phyloP scores from a whole-genome alignment of 2,113 vertebrate genomes.

The Uropsilus gracilis region DNA sequence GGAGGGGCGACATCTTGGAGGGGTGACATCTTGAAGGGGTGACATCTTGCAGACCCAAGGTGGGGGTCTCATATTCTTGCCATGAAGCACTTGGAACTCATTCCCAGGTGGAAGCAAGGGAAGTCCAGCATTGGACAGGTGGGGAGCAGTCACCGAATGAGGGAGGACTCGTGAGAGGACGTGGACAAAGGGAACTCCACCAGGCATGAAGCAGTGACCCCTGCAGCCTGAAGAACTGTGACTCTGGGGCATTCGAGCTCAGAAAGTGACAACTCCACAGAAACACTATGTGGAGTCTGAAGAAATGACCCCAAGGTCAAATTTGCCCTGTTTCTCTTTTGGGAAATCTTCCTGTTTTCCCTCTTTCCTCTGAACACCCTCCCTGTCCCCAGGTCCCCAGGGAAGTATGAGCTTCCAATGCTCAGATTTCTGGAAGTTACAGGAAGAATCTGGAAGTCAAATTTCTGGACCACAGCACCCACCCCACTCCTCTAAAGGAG shows the following conservation, averaged over 20 bases:
- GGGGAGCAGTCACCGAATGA: accelerated
- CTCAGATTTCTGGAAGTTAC: neutral
- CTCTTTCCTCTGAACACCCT: neutral
- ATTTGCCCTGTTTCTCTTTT: neutral
- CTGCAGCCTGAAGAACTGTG: too few species aligned
- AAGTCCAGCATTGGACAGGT: neutral
- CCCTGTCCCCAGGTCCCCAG: neutral
- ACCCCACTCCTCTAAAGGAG: accelerated
- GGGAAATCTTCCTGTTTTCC: neutral
- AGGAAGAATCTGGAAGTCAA: accelerated
- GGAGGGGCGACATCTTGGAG: too few species aligned
- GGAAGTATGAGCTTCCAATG: neutral
- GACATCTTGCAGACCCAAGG: neutral
- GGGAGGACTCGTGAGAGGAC: accelerated
- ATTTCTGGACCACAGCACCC: accelerated
- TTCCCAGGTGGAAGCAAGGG: neutral
- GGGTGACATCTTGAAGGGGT: too few species aligned
- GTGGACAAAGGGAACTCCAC: too few species aligned
- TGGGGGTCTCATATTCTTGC: neutral
- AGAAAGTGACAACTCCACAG: neutral
- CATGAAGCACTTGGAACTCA: neutral
- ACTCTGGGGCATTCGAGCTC: too few species aligned
- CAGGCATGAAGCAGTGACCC: too few species aligned
- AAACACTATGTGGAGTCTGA: neutral
- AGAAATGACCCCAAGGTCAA: neutral